Evolutionary conservation across 1,140 invertebrate species (phyloP).

Genomic region (Chrysomallon squamiferum): DNA sequence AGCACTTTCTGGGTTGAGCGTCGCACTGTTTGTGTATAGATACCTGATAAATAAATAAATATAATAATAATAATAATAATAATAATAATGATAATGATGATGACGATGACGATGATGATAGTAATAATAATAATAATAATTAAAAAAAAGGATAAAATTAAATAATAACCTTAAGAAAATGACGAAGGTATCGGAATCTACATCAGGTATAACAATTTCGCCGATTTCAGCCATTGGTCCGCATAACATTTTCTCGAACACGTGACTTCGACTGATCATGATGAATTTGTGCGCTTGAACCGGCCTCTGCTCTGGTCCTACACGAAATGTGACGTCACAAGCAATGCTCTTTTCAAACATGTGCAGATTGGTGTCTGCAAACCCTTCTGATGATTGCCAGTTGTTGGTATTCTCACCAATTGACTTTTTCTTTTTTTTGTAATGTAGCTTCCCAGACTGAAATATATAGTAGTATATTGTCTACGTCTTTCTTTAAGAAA

Average conservation of each 20-base stretch:
- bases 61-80: too few species aligned
- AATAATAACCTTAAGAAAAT: constrained; percentile 41
- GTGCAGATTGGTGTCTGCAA: background rate
- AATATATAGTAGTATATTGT: too few species aligned
- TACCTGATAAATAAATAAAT: too few species aligned
- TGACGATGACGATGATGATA: too few species aligned
- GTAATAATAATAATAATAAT: too few species aligned
- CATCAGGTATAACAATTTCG: constrained; percentile 35
- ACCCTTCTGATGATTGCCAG: background rate
- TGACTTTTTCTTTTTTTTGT: too few species aligned
- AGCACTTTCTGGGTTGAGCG: too few species aligned
- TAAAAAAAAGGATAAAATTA: too few species aligned
- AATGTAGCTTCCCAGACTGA: too few species aligned
- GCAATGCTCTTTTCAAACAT: background rate
- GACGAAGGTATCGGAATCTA: constrained; percentile 35
- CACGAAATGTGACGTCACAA: constrained; percentile 42
- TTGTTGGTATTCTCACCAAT: background rate
- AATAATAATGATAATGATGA: too few species aligned
- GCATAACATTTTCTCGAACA: constrained; percentile 44
- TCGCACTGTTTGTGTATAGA: too few species aligned
- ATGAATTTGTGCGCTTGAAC: constrained; percentile 41
- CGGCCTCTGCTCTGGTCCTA: constrained; percentile 27
- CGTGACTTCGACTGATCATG: constrained; percentile 39
- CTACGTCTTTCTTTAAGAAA: too few species aligned
- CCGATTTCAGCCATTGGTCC: constrained; percentile 33